A percentile compares a stretch with the other conserved stretches of the same genome.
These are phyloP conservation scores for Actinostola sp. DNA, from an alignment of 92 coral and sea anemone genomes.

Conservation along the genomic window DNA sequence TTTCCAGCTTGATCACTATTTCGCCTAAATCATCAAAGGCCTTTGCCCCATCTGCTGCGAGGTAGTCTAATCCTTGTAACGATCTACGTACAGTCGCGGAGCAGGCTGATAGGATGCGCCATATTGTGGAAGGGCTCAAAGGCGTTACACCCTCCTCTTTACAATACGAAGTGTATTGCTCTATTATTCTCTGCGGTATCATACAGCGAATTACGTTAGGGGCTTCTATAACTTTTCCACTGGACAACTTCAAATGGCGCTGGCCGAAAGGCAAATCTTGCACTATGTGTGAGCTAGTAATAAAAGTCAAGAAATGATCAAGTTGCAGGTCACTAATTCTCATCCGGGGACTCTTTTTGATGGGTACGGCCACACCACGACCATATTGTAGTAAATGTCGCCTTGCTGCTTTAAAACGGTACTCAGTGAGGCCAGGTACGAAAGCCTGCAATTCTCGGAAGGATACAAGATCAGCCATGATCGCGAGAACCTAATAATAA, in stretches of 20 bases:
- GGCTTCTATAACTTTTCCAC: constrained; percentile 33
- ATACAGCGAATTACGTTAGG: constrained; percentile 43
- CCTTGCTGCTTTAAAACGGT: neutral
- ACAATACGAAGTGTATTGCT: constrained; percentile 39
- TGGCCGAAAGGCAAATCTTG: constrained; percentile 63
- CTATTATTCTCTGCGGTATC: constrained; percentile 33
- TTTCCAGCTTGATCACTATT: constrained; percentile 18
- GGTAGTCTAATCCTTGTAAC: constrained; percentile 41
- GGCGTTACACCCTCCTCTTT: constrained; percentile 11
- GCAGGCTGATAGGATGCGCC: constrained; percentile 29
- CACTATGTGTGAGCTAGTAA: constrained; percentile 55
- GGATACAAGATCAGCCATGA: too few relatives aligned
- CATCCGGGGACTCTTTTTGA: constrained; percentile 20
- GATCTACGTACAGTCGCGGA: constrained; percentile 35
- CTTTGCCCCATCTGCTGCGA: constrained; percentile 38
- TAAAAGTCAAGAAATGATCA: constrained; percentile 41
- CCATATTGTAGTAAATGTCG: neutral
- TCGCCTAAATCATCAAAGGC: constrained; percentile 35
- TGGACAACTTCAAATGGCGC: constrained; percentile 27
- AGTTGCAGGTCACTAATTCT: constrained; percentile 17
- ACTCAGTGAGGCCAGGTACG: neutral
- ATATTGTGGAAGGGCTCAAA: constrained; percentile 27
- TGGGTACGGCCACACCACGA: neutral
- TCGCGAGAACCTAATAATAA: too few relatives aligned
- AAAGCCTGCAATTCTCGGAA: too few relatives aligned